phyloP scores from a whole-genome alignment of 2,888 invertebrate genomes.

The Dynastes grantii region DNA sequence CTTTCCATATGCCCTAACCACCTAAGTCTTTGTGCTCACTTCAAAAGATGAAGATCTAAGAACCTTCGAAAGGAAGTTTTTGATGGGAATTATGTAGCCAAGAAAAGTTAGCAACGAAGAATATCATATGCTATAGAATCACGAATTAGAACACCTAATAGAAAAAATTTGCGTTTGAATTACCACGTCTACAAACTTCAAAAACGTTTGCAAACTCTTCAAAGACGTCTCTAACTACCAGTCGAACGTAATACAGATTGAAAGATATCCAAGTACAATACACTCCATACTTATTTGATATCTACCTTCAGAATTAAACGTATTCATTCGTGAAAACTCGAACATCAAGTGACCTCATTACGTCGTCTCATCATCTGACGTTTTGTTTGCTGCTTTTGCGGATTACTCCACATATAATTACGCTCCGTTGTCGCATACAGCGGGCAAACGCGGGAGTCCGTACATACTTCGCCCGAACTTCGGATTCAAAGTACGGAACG shows the following conservation, averaged over 20 bases:
- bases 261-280: neutral
- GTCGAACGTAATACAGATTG: neutral
- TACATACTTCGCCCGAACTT: slow-evolving; percentile 25
- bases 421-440: neutral
- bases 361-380: slow-evolving; percentile 33
- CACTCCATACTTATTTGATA: neutral
- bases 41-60: too few species aligned
- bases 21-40: too few species aligned
- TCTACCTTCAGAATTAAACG: slow-evolving; percentile 5
- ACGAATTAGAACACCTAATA: too few species aligned
- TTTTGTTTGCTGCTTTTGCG: slow-evolving; percentile 24
- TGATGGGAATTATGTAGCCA: too few species aligned
- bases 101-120: too few species aligned
- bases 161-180: too few species aligned
- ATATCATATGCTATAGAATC: too few species aligned
- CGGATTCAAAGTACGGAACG: slow-evolving; percentile 27
- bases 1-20: too few species aligned
- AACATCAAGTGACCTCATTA: slow-evolving; percentile 37
- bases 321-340: slow-evolving; percentile 8
- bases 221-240: neutral
- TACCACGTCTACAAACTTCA: too few species aligned
- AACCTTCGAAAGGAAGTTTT: too few species aligned
- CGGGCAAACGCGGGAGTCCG: neutral
- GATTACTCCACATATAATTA: slow-evolving; percentile 38
- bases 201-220: too few species aligned